Evolutionary conservation across 2,113 vertebrate species (phyloP).

Genomic region (Alethe diademata): DNA sequence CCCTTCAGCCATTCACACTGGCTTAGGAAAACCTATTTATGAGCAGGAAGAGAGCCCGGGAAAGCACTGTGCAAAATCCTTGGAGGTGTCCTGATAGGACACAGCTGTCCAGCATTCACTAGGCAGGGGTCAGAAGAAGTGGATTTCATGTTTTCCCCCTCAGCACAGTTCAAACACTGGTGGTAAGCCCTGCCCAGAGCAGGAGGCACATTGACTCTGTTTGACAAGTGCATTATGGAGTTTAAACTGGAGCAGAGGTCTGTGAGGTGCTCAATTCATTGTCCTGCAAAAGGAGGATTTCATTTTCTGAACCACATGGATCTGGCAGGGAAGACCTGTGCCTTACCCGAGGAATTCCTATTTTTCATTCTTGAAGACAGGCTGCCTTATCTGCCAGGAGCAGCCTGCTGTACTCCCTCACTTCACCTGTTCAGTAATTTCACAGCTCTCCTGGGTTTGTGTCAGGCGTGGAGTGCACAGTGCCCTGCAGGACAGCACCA

Average conservation of each 20-base stretch:
- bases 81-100: not conserved
- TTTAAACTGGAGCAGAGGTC: not conserved
- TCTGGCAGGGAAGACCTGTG: not conserved
- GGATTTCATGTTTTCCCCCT: not conserved
- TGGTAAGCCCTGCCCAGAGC: not conserved
- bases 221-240: not conserved
- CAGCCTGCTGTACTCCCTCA: not conserved
- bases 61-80: not conserved
- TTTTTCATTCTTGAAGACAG: rapidly evolving
- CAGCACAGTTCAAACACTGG: not conserved
- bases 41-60: not conserved
- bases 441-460: rapidly evolving
- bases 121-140: not conserved
- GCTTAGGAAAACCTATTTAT: not conserved
- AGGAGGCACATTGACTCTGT: not conserved
- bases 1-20: not conserved
- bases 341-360: not conserved
- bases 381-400: not conserved
- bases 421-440: not conserved
- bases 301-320: rapidly evolving
- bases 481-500: not conserved
- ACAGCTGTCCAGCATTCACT: not conserved
- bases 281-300: not conserved
- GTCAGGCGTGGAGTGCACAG: not conserved
- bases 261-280: not conserved